Conservation (phyloP, 2,113 vertebrate species). For the Nesoenas mayeri region DNA sequence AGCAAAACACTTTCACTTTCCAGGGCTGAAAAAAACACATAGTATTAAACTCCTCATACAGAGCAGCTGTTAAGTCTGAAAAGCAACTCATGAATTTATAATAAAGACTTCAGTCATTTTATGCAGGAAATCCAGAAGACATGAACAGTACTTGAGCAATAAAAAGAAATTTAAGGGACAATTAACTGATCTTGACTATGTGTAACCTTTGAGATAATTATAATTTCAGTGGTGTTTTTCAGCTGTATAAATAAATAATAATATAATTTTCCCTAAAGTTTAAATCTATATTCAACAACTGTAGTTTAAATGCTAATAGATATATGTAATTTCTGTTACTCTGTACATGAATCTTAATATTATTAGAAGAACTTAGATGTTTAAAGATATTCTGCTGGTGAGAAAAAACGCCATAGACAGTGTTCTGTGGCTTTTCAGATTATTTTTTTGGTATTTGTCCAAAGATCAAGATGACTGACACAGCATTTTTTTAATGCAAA, state of each 20-base stretch:
- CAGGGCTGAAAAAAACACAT: not conserved
- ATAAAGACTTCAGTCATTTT: not conserved
- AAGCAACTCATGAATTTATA: not conserved
- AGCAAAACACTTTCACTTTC: not conserved
- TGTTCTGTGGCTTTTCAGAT: not conserved
- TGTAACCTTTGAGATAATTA: slow-evolving; percentile 6
- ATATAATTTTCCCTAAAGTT: not conserved
- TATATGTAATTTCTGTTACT: not conserved
- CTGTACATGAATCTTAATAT: not conserved
- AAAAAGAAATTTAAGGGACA: slow-evolving; percentile 11
- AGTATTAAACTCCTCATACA: not conserved
- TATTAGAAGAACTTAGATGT: not conserved
- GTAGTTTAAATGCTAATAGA: not conserved
- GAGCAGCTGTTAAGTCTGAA: not conserved
- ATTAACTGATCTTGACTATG: not conserved
- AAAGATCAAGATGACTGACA: not conserved
- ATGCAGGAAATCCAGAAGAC: not conserved
- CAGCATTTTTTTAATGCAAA: not conserved
- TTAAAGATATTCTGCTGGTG: not conserved
- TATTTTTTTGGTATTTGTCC: not conserved
- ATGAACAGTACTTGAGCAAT: not conserved
- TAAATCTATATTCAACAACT: not conserved
- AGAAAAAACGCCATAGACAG: not conserved
- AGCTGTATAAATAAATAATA: slow-evolving; percentile 23
- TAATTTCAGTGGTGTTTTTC: not conserved